Evolutionary conservation across 2,113 vertebrate genomes (phyloP), one percentile per base, ranked within the genome.

Genomic region (Glaucomys volans): DNA sequence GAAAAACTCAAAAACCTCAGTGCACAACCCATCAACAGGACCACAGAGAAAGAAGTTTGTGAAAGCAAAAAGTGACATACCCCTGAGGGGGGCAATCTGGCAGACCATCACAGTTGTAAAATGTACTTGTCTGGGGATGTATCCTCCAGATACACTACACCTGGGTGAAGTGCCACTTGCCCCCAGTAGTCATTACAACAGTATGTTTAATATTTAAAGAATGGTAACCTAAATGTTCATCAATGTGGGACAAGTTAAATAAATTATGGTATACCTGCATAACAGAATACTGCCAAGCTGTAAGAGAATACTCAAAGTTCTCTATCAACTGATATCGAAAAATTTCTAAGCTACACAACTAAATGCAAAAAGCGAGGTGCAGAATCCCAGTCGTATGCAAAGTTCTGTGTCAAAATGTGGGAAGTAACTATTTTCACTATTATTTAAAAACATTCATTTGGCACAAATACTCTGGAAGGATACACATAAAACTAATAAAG

Each of bases 121-220:
- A 17, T 0, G 1, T 50, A 7, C 52, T 8, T 13, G 0, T 0
- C 40, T 54, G 2, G 6, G 16, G 71, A 40, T 1, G 3, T 0
- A 54, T 59, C 32, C 80, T 52, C 24, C 57, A 52, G 26, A 47
- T 8, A 90, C 14, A n/a, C 32, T 30, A 54, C 5, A 22, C 7
- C 9, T 28, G 8, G 28, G 40, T 35, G 5, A 71, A 42, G 71
- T 0, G 4, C 62, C 32, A 0, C 3, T 32, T 12, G 32, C 26
- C 12, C 66, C 32, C 8, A 20, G 10, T 22, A 47, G 57, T 24
- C 28, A 72, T 74, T 2, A 0, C 5, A n/a, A 26, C 64, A 83
- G 44, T 0, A 5, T 20, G n/a, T n/a, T 32, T 47, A 52, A 47
- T 20, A 67, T 26, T 26, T 22, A 26, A 77, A 92, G 42, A 18